Conservation (phyloP, 1,140 invertebrate genomes). For the Pseudobourletiella spinata region DNA sequence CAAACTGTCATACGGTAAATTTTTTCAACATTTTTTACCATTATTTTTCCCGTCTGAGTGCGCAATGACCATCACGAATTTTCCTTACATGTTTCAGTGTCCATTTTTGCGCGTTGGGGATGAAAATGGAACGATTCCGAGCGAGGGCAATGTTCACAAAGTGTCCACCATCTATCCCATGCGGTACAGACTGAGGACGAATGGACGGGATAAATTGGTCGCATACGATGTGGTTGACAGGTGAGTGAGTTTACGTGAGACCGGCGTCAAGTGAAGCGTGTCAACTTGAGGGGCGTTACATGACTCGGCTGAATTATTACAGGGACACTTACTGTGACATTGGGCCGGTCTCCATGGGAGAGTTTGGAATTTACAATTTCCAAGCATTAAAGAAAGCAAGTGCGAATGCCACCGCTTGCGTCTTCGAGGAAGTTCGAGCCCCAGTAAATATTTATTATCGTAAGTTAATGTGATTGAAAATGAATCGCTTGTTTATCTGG, state of each 20-base stretch:
- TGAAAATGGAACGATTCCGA: background rate
- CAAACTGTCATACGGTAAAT: slow-evolving; percentile 37
- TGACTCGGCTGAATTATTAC: no score
- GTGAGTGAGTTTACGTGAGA: no score
- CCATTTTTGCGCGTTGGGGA: slow-evolving; percentile 4
- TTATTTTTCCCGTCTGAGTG: background rate
- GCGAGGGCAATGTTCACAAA: background rate
- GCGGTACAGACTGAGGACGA: slow-evolving; percentile 21
- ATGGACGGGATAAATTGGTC: background rate
- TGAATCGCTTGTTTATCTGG: background rate
- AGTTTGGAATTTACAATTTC: slow-evolving; percentile 32
- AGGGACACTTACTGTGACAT: slow-evolving; percentile 23
- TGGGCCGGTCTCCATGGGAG: slow-evolving; percentile 15
- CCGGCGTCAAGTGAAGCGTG: no score
- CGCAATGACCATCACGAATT: no score
- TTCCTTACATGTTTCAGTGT: slow-evolving; percentile 15
- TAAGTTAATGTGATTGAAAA: slow-evolving; percentile 10
- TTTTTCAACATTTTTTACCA: background rate
- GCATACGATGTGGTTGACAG: slow-evolving; percentile 10
- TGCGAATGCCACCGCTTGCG: background rate
- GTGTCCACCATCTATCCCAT: slow-evolving; percentile 24
- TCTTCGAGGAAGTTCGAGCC: slow-evolving; percentile 3
- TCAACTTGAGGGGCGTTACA: no score
- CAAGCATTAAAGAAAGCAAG: background rate
- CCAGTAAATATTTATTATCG: slow-evolving; percentile 34